Base-by-base conservation (phyloP, 2,797 vertebrate species). In the Onychomys leucogaster region DNA sequence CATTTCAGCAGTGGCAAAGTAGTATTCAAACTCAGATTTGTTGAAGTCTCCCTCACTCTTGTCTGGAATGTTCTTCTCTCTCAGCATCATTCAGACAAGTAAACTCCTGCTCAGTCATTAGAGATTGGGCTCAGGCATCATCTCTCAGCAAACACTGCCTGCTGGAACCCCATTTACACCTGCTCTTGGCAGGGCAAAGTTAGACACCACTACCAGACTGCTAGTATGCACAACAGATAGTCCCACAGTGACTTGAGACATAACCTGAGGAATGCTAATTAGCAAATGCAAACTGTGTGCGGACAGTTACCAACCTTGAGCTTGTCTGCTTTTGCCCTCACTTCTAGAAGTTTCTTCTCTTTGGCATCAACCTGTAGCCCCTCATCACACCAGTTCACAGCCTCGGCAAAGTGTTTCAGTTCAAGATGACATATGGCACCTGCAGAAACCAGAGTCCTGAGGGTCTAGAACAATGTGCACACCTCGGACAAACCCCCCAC, bases 351-450 rank as follows among this genome's bases (percentile, higher is more conserved):
- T 94, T 99, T 99, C 97, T 99, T 99, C 95, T 99, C 99, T 16
- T 98, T 98, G 7, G 99, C 98, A 96, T 99, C 98, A 90, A 98
- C 97, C 78, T 92, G 97, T 73, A 99, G 99, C 46, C 99, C 99
- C 14, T 99, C 99, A 1, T 99, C 99, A 81, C 99, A 99, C 99
- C 99, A 99, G 23, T 97, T 98, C 95, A 99, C n/a, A 0, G 99
- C 99, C 93, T 99, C 99, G 0, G 98, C 94, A 96, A 99, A 99
- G 96, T 98, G 99, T 86, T 97, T 99, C 83, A 99, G 98, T 98
- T 99, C 99, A 92, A 99, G 96, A 95, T 99, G 99, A 97, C 99
- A 99, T 97, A 99, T 99, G 76, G 99, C 99, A 94, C 99, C 99
- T 99, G 98, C 34, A 96, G 89, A 96, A 95, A 65, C 37, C 97